Conservation (phyloP, 2,113 vertebrate species). For the Odocoileus hemionus region DNA sequence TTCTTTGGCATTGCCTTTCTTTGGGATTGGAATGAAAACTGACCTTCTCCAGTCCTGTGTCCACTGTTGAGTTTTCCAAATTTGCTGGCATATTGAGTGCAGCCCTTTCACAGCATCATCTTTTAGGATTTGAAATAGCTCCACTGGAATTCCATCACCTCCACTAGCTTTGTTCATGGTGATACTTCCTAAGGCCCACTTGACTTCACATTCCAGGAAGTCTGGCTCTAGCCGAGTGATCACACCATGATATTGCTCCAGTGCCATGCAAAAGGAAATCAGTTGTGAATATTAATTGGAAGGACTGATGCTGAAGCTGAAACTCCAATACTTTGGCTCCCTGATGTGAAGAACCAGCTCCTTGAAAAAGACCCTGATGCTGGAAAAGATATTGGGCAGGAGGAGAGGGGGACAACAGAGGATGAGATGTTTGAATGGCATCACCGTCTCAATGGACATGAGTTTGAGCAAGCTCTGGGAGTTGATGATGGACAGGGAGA, state of each 20-base stretch:
- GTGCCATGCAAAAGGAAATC: neutral
- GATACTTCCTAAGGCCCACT: neutral
- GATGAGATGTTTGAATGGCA: neutral
- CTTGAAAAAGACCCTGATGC: neutral
- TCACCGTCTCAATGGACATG: neutral
- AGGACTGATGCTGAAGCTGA: neutral
- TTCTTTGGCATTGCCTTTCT: neutral
- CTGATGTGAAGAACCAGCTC: neutral
- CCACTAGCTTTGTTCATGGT: neutral
- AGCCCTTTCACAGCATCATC: neutral
- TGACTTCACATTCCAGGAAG: neutral
- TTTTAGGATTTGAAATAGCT: neutral
- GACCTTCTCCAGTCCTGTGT: neutral
- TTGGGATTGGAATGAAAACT: neutral
- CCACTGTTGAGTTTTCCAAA: neutral
- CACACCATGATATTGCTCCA: neutral
- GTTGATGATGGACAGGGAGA: neutral
- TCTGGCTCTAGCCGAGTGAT: neutral
- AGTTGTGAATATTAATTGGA: neutral
- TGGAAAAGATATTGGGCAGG: neutral
- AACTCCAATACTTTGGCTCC: neutral
- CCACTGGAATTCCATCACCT: neutral
- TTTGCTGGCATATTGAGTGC: neutral
- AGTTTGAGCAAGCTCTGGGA: neutral
- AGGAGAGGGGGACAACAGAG: neutral